Evolutionary conservation across 2,888 invertebrate genomes (phyloP).

Genomic region (Leptinotarsa juncta): DNA sequence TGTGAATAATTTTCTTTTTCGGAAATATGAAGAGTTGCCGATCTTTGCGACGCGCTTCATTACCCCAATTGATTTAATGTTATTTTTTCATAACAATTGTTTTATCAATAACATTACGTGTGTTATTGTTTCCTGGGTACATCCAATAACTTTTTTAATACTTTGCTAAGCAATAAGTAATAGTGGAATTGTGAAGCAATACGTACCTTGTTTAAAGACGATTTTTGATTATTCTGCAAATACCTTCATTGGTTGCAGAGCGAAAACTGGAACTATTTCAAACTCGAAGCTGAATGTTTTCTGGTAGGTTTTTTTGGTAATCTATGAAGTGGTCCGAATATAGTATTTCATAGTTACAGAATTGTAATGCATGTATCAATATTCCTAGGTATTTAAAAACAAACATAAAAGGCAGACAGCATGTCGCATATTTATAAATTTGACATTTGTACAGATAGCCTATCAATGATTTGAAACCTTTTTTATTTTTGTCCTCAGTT

Average conservation of each 20-base stretch:
- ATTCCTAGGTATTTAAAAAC: too few relatives aligned
- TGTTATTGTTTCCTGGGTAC: conserved; percentile 17
- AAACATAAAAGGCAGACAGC: too few relatives aligned
- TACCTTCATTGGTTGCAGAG: not conserved
- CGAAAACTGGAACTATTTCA: not conserved
- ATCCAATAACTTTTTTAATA: conserved; percentile 7
- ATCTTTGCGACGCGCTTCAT: conserved; percentile 16
- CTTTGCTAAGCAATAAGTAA: conserved; percentile 2
- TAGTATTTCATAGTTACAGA: too few relatives aligned
- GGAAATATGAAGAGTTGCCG: conserved; percentile 8
- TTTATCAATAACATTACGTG: conserved; percentile 19
- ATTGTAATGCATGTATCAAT: too few relatives aligned
- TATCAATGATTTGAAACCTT: too few relatives aligned
- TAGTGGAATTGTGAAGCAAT: not conserved
- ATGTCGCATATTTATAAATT: too few relatives aligned
- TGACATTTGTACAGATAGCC: too few relatives aligned
- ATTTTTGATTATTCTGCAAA: conserved; percentile 7
- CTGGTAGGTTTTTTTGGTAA: not conserved
- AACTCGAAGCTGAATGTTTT: not conserved
- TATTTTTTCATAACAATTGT: conserved; percentile 14
- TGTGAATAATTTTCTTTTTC: conserved; percentile 7
- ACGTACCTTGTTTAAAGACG: not conserved
- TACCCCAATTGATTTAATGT: conserved; percentile 17
- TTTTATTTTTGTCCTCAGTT: too few relatives aligned
- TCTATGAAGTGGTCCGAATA: too few relatives aligned